Conservation (phyloP, 2,113 vertebrate genomes). For the Philantomba maxwellii region DNA sequence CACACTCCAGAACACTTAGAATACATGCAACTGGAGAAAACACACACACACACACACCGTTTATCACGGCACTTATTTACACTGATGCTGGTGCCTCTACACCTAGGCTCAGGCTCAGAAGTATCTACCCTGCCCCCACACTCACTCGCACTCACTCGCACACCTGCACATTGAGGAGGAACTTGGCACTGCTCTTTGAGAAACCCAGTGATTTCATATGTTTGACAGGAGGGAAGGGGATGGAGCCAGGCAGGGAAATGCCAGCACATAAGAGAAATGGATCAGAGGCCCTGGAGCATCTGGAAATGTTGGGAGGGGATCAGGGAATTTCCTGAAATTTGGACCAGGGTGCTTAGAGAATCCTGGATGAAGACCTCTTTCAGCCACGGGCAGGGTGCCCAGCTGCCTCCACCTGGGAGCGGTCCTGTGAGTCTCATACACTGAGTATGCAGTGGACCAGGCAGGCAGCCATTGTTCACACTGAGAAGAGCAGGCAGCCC, state of each 20-base stretch:
- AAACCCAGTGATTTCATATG: background rate
- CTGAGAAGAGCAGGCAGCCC: background rate
- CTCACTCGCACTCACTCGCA: background rate
- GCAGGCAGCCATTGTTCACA: background rate
- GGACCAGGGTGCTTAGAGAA: background rate
- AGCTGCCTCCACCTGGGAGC: background rate
- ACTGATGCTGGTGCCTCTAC: background rate
- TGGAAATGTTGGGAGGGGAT: conserved; percentile 32
- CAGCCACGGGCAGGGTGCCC: background rate
- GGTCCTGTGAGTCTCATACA: background rate
- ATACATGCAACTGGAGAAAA: background rate
- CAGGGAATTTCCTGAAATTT: conserved; percentile 32
- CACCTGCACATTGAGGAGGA: background rate
- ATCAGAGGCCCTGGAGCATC: background rate
- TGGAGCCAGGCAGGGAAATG: conserved; percentile 26
- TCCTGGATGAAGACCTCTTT: background rate
- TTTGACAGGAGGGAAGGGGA: background rate
- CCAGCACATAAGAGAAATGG: background rate
- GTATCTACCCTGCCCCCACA: no score
- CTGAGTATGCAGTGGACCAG: background rate
- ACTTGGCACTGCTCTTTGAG: background rate
- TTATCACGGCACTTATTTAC: background rate
- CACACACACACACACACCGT: background rate
- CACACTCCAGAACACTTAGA: background rate
- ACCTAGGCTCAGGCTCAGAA: background rate